A percentile compares a stretch with the other conserved stretches of the same genome.
Conservation (phyloP, 2,888 invertebrate species). For the Zaprionus obscuricornis region DNA sequence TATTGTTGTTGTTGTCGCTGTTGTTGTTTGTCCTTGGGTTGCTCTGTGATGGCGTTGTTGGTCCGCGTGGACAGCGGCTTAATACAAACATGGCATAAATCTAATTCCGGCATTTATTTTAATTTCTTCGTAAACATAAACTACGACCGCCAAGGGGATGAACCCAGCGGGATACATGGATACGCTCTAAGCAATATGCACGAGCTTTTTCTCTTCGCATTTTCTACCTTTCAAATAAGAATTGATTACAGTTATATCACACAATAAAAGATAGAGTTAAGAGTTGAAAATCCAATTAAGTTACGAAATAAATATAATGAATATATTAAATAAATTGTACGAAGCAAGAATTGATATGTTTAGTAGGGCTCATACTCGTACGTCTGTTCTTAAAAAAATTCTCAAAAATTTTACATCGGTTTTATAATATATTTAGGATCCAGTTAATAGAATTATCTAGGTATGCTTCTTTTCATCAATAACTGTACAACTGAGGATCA, state of each 20-base stretch:
- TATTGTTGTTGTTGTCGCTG: constrained; percentile 4
- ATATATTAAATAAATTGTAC: not conserved
- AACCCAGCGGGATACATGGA: constrained; percentile 34
- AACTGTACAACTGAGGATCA: no score
- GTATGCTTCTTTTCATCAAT: no score
- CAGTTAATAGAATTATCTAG: no score
- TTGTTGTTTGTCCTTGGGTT: constrained; percentile 24
- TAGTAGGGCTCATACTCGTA: no score
- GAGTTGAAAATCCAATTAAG: constrained; percentile 2
- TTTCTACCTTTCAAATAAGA: constrained; percentile 35
- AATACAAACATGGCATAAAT: constrained; percentile 81
- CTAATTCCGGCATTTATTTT: constrained; percentile 80
- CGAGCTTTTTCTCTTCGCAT: constrained; percentile 26
- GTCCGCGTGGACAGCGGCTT: constrained; percentile 67
- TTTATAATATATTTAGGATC: no score
- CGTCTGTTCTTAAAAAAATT: no score
- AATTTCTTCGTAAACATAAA: constrained; percentile 80
- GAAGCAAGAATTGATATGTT: not conserved
- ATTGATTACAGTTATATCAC: constrained; percentile 16
- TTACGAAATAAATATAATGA: not conserved
- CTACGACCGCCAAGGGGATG: constrained; percentile 69
- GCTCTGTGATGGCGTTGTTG: constrained; percentile 35
- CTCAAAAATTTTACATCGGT: no score
- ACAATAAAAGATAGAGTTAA: constrained; percentile 14
- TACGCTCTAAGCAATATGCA: constrained; percentile 26